Evolutionary conservation across 2,888 invertebrate genomes (phyloP).

Genomic region (Octonoba sinensis): DNA sequence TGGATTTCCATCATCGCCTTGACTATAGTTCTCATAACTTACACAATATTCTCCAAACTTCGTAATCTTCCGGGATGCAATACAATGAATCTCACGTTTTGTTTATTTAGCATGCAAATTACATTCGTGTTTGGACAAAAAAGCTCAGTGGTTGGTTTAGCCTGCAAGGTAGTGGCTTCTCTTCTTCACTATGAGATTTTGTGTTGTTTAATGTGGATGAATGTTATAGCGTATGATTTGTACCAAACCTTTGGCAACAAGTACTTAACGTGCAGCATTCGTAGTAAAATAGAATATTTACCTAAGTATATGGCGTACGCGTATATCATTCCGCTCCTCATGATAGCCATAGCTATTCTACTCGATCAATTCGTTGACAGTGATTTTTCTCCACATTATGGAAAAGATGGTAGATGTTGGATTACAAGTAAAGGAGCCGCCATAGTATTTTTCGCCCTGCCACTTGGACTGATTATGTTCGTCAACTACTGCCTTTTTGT

Average conservation of each 20-base stretch:
- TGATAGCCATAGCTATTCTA: slow-evolving; percentile 69
- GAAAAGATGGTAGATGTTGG: slow-evolving; percentile 67
- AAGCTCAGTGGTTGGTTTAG: slow-evolving; percentile 25
- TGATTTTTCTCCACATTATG: slow-evolving; percentile 65
- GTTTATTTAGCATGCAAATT: slow-evolving; percentile 70
- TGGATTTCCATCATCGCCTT: slow-evolving; percentile 69
- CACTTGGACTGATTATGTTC: slow-evolving; percentile 66
- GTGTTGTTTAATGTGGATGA: slow-evolving; percentile 72
- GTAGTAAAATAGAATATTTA: slow-evolving; percentile 61
- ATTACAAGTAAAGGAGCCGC: slow-evolving; percentile 66
- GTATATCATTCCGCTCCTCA: slow-evolving; percentile 70
- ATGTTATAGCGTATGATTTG: slow-evolving; percentile 72
- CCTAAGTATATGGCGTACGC: slow-evolving; percentile 68
- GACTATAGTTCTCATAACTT: slow-evolving; percentile 69
- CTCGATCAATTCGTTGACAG: slow-evolving; percentile 68
- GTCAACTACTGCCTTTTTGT: slow-evolving; percentile 67
- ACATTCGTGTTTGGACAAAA: slow-evolving; percentile 68
- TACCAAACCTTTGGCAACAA: slow-evolving; percentile 70
- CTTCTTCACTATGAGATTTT: slow-evolving; percentile 71
- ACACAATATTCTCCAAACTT: slow-evolving; percentile 69
- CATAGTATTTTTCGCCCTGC: slow-evolving; percentile 67
- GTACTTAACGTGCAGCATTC: slow-evolving; percentile 57
- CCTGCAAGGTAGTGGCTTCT: slow-evolving; percentile 69
- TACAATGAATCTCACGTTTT: slow-evolving; percentile 70
- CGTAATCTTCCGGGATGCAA: slow-evolving; percentile 71